Evolutionary conservation across 2,888 invertebrate genomes (phyloP), one percentile per base, ranked within the genome.

Genomic region (Diarsia brunnea): DNA sequence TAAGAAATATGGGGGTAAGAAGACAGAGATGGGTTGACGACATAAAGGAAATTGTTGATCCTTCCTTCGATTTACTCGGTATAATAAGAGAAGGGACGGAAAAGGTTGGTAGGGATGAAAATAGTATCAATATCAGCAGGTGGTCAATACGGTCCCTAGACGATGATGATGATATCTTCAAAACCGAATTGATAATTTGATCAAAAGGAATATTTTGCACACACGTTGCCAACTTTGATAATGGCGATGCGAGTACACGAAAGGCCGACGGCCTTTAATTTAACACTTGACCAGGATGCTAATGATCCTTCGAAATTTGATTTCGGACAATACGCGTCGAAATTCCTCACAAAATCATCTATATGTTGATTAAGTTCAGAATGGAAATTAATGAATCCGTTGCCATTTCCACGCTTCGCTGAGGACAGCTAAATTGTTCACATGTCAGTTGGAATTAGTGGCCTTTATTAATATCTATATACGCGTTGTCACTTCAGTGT

Each of bases 321-420:
- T 79, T 75, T 64, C 21, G 38, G 31, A 64, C 60, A 60, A 84
- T 55, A 43, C 21, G 61, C 14, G 27, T 53, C 16, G 49, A 60
- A 69, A 72, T 65, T 73, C 16, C 63, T 58, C 24, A 58, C 60
- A 68, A 24, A 70, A 63, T 69, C 31, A 84, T 84, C 45, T 60
- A 71, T 68, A 80, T 72, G 81, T 69, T 78, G 69, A 83, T 83
- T 64, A 58, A 60, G 55, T 64, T 49, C 61, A 27, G 63, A 69
- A 77, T 77, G 51, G 12, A 72, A 73, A 84, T 84, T 69, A 73
- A 80, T 83, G 55, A 73, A 69, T 69, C 70, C 53, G 63, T 49
- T 71, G 51, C 31, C 69, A 71, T 71, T 63, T 80, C 70, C 51
- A 64, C 53, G 72, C 63, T 55, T 70, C 60, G 58, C 47, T 68